Evolutionary conservation across 2,113 vertebrate genomes (phyloP).

Genomic region (Vulpes lagopus): DNA sequence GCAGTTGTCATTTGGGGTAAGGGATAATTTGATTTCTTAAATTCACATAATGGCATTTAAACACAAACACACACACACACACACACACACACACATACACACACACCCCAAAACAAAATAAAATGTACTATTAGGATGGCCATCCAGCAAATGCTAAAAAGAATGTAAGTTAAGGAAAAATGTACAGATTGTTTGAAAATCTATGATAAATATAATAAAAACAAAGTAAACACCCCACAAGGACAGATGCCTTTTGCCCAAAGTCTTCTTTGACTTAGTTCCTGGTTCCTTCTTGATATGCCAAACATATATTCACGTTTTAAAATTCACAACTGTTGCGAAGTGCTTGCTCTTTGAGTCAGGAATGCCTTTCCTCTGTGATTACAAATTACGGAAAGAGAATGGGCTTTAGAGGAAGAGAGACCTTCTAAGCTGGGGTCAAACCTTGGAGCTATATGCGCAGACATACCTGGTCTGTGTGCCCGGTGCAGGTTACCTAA

Average conservation of each 20-base stretch:
- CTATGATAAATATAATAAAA: not conserved
- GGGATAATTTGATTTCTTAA: constrained; percentile 4
- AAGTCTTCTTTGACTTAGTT: constrained; percentile 5
- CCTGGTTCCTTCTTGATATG: not conserved
- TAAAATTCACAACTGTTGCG: not conserved
- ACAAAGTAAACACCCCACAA: not conserved
- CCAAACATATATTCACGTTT: not conserved
- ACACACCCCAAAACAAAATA: not conserved
- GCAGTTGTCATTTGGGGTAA: constrained; percentile 22
- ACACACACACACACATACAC: not conserved
- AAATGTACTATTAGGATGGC: not conserved
- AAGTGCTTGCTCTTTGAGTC: not conserved
- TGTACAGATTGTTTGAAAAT: not conserved
- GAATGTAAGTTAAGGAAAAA: not conserved
- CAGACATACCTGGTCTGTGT: not conserved
- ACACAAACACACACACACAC: not conserved
- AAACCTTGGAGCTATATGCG: not conserved
- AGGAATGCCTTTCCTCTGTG: not conserved
- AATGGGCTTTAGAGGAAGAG: not conserved
- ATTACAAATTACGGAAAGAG: not conserved
- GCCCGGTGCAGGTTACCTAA: not conserved
- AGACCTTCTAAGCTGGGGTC: not conserved
- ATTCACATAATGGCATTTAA: constrained; percentile 22
- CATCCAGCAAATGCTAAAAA: not conserved
- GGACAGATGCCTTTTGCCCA: not conserved